Evolutionary conservation across 23 tunicate species (phyloP), one percentile per base, ranked within the genome.

Genomic region (Trididemnum clinides): DNA sequence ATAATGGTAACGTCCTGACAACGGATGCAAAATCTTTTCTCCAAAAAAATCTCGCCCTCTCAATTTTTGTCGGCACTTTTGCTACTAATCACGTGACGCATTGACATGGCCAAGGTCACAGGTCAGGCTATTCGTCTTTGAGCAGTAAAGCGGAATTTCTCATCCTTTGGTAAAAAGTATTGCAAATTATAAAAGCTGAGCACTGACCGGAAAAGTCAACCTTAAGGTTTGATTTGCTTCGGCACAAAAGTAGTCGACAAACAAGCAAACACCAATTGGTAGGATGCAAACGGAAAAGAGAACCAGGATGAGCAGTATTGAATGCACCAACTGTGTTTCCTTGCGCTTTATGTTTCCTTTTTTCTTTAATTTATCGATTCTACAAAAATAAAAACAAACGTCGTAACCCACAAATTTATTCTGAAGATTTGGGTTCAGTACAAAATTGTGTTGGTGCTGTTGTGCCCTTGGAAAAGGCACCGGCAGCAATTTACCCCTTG

Each of bases 181-280:
- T 10, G 22, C 70, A 62, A 20, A 62, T 62, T 22, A 62, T 62
- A 20, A 5, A 18, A 62, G n/a, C 27, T 6, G 27, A 4, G 26
- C n/a, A 49, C 80, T 86, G 39, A 92, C 97, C 85, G 89, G 97
- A 77, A 92, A 92, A 19, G 85, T 80, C 15, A 57, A 57, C 39
- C 82, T 28, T 3, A 92, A 27, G 0, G 65, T 33, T 28, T 72
- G n/a, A 51, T 79, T 82, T 30, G 66, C 58, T 23, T 71, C 85
- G 4, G 51, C 29, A n/a, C 20, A 38, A 1, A 86, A 30, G 64
- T 64, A 92, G 65, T 92, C 97, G 5, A 82, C 18, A n/a, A 90
- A 73, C 50, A 92, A 51, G 28, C 77, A 30, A 0, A 87, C 65
- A 20, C 88, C 91, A 1, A 92, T 86, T 19, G 97, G 97, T 5